These are phyloP conservation scores for Malurus cyaneus DNA, from an alignment of 2,113 vertebrate genomes.

Conservation along the genomic window DNA sequence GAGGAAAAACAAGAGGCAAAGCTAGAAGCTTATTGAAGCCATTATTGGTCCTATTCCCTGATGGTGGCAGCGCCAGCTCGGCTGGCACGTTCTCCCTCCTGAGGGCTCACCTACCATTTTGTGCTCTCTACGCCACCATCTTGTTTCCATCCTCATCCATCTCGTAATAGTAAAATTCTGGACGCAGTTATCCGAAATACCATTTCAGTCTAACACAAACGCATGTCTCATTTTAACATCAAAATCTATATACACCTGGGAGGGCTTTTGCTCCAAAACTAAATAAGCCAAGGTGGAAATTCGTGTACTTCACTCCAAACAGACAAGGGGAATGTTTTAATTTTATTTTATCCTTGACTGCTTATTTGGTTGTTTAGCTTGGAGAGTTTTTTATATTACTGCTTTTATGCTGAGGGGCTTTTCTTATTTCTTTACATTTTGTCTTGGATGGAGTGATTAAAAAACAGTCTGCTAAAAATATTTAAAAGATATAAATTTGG, in stretches of 20 bases:
- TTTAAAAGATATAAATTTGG: not conserved
- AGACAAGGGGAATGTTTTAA: not conserved
- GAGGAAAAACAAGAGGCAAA: not conserved
- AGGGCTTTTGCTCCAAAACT: not conserved
- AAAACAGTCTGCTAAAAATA: not conserved
- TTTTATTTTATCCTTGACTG: not conserved
- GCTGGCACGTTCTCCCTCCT: accelerated
- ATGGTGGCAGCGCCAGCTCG: not conserved
- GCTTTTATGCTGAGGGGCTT: not conserved
- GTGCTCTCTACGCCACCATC: not conserved
- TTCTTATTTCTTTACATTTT: not conserved
- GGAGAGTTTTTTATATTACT: not conserved
- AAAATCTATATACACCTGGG: not conserved
- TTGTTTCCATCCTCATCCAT: not conserved
- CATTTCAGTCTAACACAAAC: not conserved
- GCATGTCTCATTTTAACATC: not conserved
- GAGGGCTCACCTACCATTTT: conserved; percentile 4
- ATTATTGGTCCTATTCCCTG: not conserved
- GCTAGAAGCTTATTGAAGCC: not conserved
- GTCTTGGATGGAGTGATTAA: not conserved
- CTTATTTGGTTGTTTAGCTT: not conserved
- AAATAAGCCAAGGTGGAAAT: not conserved
- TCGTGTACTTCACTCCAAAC: not conserved
- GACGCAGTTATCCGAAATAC: not conserved
- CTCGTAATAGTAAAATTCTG: not conserved